Conservation (phyloP, 2,888 invertebrate species). For the Archips xylosteana region DNA sequence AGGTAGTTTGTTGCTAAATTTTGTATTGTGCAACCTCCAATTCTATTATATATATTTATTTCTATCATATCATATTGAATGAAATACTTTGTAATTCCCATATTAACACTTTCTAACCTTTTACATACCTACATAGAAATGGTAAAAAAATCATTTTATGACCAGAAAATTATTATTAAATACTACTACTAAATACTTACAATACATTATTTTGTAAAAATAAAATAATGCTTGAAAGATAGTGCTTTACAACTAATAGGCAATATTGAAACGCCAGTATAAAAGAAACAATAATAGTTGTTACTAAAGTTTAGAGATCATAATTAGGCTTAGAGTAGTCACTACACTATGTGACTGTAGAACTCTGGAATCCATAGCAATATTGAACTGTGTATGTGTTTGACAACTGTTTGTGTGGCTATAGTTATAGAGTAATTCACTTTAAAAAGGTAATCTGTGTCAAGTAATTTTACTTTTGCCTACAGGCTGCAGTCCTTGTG, state of each 20-base stretch:
- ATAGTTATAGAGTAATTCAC: not conserved
- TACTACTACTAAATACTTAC: not conserved
- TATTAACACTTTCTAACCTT: not conserved
- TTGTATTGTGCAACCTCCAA: not conserved
- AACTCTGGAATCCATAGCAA: slow-evolving; percentile 18
- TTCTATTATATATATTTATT: not conserved
- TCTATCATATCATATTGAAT: slow-evolving; percentile 1
- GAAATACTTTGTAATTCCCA: not conserved
- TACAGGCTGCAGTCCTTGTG: slow-evolving; percentile 47
- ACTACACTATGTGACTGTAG: slow-evolving; percentile 10
- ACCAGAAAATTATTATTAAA: not conserved
- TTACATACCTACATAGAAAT: not conserved
- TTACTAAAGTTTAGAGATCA: slow-evolving; percentile 8
- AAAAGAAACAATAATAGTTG: slow-evolving; percentile 27
- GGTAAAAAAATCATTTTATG: not conserved
- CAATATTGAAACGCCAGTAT: slow-evolving; percentile 16
- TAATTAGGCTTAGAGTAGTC: slow-evolving; percentile 16
- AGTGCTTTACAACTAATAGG: slow-evolving; percentile 8
- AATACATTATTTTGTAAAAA: not conserved
- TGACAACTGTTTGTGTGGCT: slow-evolving; percentile 17
- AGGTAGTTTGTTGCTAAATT: not conserved
- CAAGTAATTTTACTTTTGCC: slow-evolving; percentile 1
- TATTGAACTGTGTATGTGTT: slow-evolving; percentile 17
- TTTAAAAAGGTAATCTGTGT: not conserved
- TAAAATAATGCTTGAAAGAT: not conserved